phyloP scores from a whole-genome alignment of 2,888 invertebrate species.

The Saturnia japonica region DNA sequence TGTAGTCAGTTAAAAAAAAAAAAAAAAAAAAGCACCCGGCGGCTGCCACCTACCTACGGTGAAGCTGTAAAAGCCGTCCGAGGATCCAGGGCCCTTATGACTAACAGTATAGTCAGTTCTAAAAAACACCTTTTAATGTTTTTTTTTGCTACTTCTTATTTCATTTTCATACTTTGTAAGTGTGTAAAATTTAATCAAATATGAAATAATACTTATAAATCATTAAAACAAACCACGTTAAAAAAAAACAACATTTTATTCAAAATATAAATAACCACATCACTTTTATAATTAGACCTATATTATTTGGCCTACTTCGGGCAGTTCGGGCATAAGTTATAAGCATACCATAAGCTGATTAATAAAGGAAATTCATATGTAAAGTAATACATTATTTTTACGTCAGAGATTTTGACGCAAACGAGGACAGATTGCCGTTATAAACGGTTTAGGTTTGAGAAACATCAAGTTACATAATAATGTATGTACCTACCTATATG shows the following conservation, averaged over 20 bases:
- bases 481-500: conserved; percentile 34
- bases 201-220: too few relatives aligned
- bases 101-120: too few relatives aligned
- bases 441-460: conserved; percentile 33
- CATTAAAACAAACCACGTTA: background rate
- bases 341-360: conserved; percentile 27
- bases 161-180: too few relatives aligned
- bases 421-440: conserved; percentile 41
- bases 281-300: too few relatives aligned
- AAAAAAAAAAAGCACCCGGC: too few relatives aligned
- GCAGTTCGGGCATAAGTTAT: conserved; percentile 23
- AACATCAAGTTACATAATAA: conserved; percentile 29
- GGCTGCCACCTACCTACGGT: too few relatives aligned
- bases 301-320: conserved; percentile 20
- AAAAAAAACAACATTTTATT: background rate
- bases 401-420: conserved; percentile 30
- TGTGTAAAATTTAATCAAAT: too few relatives aligned
- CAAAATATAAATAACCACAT: background rate
- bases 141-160: too few relatives aligned
- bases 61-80: too few relatives aligned
- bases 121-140: too few relatives aligned
- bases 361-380: conserved; percentile 12
- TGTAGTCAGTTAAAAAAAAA: too few relatives aligned
- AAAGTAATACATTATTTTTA: conserved; percentile 14
- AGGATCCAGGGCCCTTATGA: too few relatives aligned